Base-by-base conservation (phyloP, 2,797 vertebrate species). In the Hippopotamyrus pictus region DNA sequence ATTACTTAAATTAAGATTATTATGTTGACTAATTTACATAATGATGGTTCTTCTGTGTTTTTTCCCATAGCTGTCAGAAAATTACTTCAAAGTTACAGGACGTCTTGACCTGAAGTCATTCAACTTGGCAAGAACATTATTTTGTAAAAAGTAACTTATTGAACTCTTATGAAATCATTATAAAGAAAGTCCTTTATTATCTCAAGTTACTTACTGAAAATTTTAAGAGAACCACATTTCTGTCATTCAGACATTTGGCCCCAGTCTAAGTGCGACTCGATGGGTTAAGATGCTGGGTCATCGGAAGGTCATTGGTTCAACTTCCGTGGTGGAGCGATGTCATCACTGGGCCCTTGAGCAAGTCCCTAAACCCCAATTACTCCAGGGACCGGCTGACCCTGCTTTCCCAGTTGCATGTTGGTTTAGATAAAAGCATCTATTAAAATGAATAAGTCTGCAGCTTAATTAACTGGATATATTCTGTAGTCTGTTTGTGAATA, bases 21-120 rank as follows among this genome's bases (percentile, higher is more conserved):
- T 79, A 79, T 79, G 37, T 44, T 79, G 73, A 79, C 73, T 79
- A 79, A 44, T 79, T 41, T 79, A n/a, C 73, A 79, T 79, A 79
- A 79, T 79, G 73, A 44, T 79, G 37, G 37, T 44, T 44, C 37
- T 37, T 73, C 12, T 5, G 29, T 33, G 29, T 73, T 73, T 69
- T 73, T 73, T 5, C 8, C 4, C 25, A 73, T 37, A 73, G 65
- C 65, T 14, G 12, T 73, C 29, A 33, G 65, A 73, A 73, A 73
- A 73, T 73, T 73, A 33, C 65, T 73, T 73, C 29, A 73, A 33
- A 73, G 29, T 73, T 37, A 73, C 11, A 73, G 65, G 29, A 73
- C 1, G 29, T 73, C 65, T 73, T 73, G 65, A 73, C 65, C 65
- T 73, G 17, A 37, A 73, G 65, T 33, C 65, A 73, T 37, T 37